Percentiles rank a stretch among this genome's conserved stretches.
These are phyloP conservation scores for Australoheros facetus DNA, from an alignment of 2,797 vertebrate species.

Conservation along the genomic window DNA sequence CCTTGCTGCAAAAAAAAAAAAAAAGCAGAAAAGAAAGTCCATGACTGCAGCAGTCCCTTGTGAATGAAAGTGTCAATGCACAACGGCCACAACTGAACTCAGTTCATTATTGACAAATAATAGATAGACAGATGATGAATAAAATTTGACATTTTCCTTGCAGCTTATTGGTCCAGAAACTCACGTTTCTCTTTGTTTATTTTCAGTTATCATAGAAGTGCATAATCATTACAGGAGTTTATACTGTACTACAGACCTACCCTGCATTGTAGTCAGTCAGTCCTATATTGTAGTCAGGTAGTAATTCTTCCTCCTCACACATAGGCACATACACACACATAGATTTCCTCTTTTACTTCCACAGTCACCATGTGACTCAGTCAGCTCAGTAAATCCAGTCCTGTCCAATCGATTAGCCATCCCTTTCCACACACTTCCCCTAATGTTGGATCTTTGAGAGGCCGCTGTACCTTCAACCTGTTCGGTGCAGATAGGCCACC, in stretches of 20 bases:
- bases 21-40: background rate
- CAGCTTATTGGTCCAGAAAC: background rate
- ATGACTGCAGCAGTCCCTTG: background rate
- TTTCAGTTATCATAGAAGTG: background rate
- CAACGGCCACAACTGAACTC: background rate
- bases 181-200: background rate
- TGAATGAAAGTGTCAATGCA: background rate
- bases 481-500: slow-evolving; percentile 51
- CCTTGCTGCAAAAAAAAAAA: background rate
- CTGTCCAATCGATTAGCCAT: slow-evolving; percentile 71
- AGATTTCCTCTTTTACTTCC: slow-evolving; percentile 16
- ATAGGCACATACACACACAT: background rate
- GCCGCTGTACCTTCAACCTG: slow-evolving; percentile 66
- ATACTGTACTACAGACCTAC: background rate
- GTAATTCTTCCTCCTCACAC: background rate
- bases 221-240: background rate
- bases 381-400: slow-evolving; percentile 62
- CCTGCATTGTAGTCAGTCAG: background rate
- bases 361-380: slow-evolving; percentile 49
- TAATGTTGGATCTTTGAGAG: slow-evolving; percentile 50
- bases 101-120: background rate
- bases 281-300: too few relatives aligned
- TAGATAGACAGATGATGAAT: background rate
- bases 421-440: slow-evolving; percentile 45
- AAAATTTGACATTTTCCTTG: too few relatives aligned